Evolutionary conservation across 2,888 invertebrate species (phyloP).

Genomic region (Nomada ruficornis): DNA sequence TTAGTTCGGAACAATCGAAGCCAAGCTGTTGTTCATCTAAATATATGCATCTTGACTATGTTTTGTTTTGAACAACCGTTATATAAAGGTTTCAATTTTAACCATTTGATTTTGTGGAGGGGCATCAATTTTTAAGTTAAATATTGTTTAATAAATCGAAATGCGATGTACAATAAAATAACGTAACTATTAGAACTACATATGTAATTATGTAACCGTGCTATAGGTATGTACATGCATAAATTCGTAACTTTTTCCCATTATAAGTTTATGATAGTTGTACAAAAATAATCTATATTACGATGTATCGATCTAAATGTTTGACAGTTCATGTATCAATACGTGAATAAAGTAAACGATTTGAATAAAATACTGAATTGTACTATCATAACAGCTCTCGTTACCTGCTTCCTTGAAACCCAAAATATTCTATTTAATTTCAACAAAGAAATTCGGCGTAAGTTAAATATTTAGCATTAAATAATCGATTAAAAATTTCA

Average conservation of each 20-base stretch:
- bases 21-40: neutral
- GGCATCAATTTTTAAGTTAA: neutral
- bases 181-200: neutral
- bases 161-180: neutral
- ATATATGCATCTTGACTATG: neutral
- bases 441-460: neutral
- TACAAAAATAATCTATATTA: neutral
- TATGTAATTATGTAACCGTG: conserved; percentile 2
- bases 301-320: neutral
- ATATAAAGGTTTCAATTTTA: neutral
- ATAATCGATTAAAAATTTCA: neutral
- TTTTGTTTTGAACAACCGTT: neutral
- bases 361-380: neutral
- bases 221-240: neutral
- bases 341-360: no score
- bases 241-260: neutral
- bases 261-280: neutral
- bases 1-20: neutral
- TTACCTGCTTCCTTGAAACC: neutral
- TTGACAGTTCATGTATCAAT: no score
- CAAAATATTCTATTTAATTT: conserved; percentile 3
- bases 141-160: neutral
- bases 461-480: neutral
- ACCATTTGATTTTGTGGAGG: neutral
- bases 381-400: neutral